phyloP scores from a whole-genome alignment of 2,797 vertebrate genomes.

The Neomorphus geoffroyi region DNA sequence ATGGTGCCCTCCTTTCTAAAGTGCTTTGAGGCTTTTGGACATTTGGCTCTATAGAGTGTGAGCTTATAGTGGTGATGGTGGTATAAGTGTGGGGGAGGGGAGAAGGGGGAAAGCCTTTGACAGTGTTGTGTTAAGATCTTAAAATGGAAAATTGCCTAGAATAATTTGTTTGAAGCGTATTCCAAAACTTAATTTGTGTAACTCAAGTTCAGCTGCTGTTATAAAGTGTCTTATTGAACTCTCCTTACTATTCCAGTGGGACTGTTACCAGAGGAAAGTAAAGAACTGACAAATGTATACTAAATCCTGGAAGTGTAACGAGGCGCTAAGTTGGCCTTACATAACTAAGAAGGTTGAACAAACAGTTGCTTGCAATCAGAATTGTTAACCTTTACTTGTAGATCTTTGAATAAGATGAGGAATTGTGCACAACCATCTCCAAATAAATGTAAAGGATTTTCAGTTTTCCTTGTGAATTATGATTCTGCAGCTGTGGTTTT shows the following conservation, averaged over 20 bases:
- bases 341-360: background rate
- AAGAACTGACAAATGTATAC: conserved; percentile 52
- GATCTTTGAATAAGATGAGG: conserved; percentile 50
- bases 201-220: conserved; percentile 51
- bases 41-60: background rate
- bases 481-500: conserved; percentile 8
- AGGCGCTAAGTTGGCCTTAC: background rate
- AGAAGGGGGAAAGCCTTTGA: background rate
- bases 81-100: background rate
- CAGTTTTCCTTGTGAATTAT: conserved; percentile 50
- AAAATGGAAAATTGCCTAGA: conserved; percentile 9
- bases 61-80: background rate
- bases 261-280: conserved; percentile 28
- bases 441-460: conserved; percentile 65
- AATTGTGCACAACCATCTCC: conserved; percentile 62
- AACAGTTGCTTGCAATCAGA: conserved; percentile 55
- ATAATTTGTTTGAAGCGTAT: conserved; percentile 10
- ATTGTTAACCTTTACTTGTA: conserved; percentile 61
- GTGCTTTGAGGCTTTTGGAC: conserved; percentile 23
- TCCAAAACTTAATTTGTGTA: conserved; percentile 34
- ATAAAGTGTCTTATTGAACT: conserved; percentile 47
- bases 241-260: conserved; percentile 16
- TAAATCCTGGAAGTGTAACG: conserved; percentile 43
- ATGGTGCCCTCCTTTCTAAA: conserved; percentile 15
- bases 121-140: background rate